A percentile compares a stretch with the other conserved stretches of the same genome.
phyloP scores from a whole-genome alignment of 2,888 invertebrate species.

The Corbicula japonica region DNA sequence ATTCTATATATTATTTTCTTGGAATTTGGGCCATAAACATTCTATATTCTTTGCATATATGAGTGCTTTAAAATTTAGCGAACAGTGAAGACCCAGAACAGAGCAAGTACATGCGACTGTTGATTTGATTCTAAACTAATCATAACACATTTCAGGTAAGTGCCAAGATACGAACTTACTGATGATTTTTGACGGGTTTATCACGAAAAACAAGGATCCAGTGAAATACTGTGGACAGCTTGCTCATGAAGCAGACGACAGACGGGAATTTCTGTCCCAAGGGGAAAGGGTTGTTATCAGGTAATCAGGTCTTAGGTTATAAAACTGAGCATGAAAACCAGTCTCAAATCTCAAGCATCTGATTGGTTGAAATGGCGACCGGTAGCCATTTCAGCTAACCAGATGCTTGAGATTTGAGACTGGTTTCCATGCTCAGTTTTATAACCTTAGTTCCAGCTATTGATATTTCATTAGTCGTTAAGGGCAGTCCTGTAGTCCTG shows the following conservation, averaged over 20 bases:
- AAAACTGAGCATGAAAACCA: too few species aligned
- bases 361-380: too few species aligned
- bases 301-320: too few species aligned
- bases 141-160: slow-evolving; percentile 54
- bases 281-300: slow-evolving; percentile 74
- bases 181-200: slow-evolving; percentile 80
- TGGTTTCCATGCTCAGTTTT: background rate
- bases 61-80: too few species aligned
- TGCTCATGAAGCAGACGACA: slow-evolving; percentile 57
- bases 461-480: background rate
- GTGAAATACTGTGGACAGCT: slow-evolving; percentile 77
- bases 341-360: too few species aligned
- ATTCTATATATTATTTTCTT: too few species aligned
- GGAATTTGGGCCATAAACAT: too few species aligned
- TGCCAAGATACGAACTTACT: slow-evolving; percentile 60
- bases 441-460: background rate
- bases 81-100: too few species aligned
- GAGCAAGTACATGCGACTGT: too few species aligned
- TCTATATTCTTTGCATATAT: too few species aligned
- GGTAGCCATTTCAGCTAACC: too few species aligned
- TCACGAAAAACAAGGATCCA: slow-evolving; percentile 75
- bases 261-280: slow-evolving; percentile 73
- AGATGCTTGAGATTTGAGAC: background rate
- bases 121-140: too few species aligned
- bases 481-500: background rate